Evolutionary conservation across 2,113 vertebrate species (phyloP), one percentile per base, ranked within the genome.

Genomic region (Chauna torquata): DNA sequence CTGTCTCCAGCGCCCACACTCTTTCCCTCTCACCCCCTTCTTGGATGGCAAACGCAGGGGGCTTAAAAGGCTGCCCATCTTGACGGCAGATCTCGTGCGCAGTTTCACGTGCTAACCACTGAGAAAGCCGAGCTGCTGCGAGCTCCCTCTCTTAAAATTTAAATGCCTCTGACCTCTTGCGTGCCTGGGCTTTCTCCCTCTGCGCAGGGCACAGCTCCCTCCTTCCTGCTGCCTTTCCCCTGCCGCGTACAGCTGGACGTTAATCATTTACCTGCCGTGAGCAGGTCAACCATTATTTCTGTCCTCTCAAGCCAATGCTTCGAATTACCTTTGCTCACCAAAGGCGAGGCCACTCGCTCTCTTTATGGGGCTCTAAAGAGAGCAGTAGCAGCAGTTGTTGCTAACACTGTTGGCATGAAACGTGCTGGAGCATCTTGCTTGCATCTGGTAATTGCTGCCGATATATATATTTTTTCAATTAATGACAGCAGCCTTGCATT

Each of bases 241-340:
- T 57, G 70, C 49, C 68, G 14, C 18, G 42, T 54, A 30, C 22
- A 72, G 36, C n/a, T 52, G 25, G 36, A 20, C 2, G 82, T 97
- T 97, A 97, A 96, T 96, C 16, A 96, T 97, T 96, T 93, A 97
- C 96, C 62, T 77, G 70, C 50, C 36, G 22, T 34, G 59, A 86
- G 47, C 69, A 69, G 42, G 82, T 68, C 65, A 83, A 12, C 80
- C 77, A 94, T 88, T 95, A 88, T 81, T 94, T 88, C 59, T 92
- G 15, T 80, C 22, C 42, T 70, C 55, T 81, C 74, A 82, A 3
- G 62, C 45, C 24, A 24, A 9, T 42, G 50, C 42, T 94, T 96
- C 10, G 30, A 36, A 87, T 84, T 76, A 89, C 78, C 81, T 95
- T 90, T 76, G 40, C 57, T 94, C 27, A 16, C 34, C 16, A 23